Percentiles rank a stretch among this genome's conserved stretches.
Conservation (phyloP, 2,113 vertebrate genomes). For the Neogale vison region DNA sequence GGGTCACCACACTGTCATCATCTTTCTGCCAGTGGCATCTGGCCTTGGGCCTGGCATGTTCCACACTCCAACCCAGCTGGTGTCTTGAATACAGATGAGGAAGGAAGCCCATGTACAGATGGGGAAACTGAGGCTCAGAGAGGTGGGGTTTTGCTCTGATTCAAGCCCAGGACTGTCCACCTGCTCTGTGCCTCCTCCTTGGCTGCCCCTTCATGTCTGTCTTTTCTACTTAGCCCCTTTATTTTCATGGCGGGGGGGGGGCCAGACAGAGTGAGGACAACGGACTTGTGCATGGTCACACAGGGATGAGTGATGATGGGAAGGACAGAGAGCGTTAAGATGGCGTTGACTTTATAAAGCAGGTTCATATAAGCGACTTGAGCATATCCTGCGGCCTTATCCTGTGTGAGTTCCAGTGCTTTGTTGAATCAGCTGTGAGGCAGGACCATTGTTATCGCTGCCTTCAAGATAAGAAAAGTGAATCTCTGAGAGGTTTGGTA, state of each 20-base stretch:
- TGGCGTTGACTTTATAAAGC: not conserved
- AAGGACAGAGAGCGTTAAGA: not conserved
- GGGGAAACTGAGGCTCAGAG: not conserved
- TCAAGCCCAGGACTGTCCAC: not conserved
- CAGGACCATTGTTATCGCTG: not conserved
- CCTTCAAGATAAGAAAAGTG: not conserved
- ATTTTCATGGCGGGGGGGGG: not conserved
- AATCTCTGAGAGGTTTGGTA: not conserved
- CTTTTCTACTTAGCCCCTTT: not conserved
- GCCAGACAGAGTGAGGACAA: not conserved
- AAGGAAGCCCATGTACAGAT: not conserved
- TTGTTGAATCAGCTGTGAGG: not conserved
- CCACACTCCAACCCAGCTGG: not conserved
- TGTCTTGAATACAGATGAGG: not conserved
- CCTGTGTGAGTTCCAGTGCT: accelerated
- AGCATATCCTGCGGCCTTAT: accelerated
- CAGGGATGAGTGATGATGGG: not conserved
- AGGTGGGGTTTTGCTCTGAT: not conserved
- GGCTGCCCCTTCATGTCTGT: not conserved
- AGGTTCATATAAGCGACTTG: accelerated
- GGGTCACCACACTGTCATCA: not conserved
- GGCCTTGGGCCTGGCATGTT: not conserved
- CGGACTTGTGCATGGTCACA: not conserved
- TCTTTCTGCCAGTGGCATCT: not conserved
- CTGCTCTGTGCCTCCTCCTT: not conserved